A percentile compares a stretch with the other conserved stretches of the same genome.
Evolutionary conservation across 2,888 invertebrate species (phyloP).

Genomic region (Kryphioiulus occultus): DNA sequence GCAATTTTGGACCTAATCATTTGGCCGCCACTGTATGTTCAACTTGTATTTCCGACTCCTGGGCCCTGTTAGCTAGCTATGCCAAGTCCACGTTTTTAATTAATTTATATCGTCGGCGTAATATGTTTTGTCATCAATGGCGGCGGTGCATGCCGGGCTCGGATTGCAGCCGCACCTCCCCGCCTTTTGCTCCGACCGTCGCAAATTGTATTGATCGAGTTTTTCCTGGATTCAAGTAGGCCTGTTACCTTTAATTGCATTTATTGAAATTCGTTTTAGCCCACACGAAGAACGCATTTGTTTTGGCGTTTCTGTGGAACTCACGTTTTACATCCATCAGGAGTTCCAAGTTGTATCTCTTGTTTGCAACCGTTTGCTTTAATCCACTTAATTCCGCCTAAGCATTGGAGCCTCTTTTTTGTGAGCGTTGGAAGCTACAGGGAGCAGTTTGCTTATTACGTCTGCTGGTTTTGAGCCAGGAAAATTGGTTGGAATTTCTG

Average conservation of each 20-base stretch:
- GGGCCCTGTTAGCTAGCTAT: background rate
- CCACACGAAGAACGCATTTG: background rate
- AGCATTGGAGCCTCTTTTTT: background rate
- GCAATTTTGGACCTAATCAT: too few species aligned
- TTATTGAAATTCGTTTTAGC: background rate
- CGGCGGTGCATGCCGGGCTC: background rate
- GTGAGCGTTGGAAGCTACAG: background rate
- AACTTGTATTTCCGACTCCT: background rate
- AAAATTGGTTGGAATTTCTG: background rate
- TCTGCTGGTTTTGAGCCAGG: background rate
- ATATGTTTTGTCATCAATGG: conserved; percentile 3
- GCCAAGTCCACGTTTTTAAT: conserved; percentile 6
- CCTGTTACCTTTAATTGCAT: background rate
- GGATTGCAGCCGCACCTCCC: background rate
- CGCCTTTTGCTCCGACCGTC: background rate
- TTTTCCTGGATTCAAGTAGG: background rate
- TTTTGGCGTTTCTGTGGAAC: background rate
- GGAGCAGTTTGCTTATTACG: background rate
- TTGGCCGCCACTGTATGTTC: too few species aligned
- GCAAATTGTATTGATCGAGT: background rate
- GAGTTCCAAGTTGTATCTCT: background rate
- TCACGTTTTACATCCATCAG: background rate
- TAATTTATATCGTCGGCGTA: background rate
- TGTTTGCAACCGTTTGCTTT: background rate
- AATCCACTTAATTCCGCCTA: background rate